Base-by-base conservation (phyloP, 2,797 vertebrate species). In the Chromobotia macracanthus region DNA sequence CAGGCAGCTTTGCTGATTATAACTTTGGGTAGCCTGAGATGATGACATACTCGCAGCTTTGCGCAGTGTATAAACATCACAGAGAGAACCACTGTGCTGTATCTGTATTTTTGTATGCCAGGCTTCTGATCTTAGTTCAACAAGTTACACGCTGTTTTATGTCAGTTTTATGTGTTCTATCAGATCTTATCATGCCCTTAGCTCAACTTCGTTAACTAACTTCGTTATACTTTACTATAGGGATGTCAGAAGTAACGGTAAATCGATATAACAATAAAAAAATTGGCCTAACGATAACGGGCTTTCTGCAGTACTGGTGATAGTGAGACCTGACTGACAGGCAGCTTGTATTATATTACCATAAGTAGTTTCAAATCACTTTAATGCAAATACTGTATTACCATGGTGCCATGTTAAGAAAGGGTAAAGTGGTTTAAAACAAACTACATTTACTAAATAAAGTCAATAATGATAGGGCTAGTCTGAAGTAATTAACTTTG, bases 171-270 rank as follows among this genome's bases (percentile, higher is more conserved):
- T 64, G 31, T n/a, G 9, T 10, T 31, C 28, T 60, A 28, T 28
- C 58, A 38, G 61, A 64, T 3, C 3, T 28, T 11, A 41, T 38
- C 35, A 38, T 4, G 35, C 19, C n/a, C 61, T 19, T 18, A 19
- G 61, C 11, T 64, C 44, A 76, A 46, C 10, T 15, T 76, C 55
- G 48, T 66, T 75, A 66, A n/a, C n/a, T 56, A 76, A 46, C 10
- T 15, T 76, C 55, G 48, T 66, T 75, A 66, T 66, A 56, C 50
- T 75, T 56, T 56, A 56, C 31, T 41, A 12, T 25, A 38, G 12
- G 28, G 51, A 53, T 23, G 61, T 66, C 21, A 61, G 18, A 61
- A 61, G 58, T 61, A 58, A 12, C n/a, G 12, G n/a, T 8, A 5
- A 25, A 21, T 58, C 56, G 23, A 60, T 60, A 60, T 16, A 28